Percentiles rank a stretch among this genome's conserved stretches.
These are phyloP conservation scores for Dinoponera quadriceps DNA, from an alignment of 1,140 invertebrate species.

Conservation along the genomic window DNA sequence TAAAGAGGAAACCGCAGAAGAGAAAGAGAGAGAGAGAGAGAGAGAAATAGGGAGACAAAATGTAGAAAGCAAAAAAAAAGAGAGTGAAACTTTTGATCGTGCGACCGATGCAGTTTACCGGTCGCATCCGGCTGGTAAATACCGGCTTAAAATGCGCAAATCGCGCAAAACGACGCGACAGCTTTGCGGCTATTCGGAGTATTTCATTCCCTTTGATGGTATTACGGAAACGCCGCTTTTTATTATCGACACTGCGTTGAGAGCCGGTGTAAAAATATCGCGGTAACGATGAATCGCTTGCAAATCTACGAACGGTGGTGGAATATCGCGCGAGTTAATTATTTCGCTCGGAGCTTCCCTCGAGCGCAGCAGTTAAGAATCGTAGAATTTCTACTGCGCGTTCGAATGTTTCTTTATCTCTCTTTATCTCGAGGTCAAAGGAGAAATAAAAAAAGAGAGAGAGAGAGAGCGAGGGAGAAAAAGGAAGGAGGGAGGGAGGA, in stretches of 20 bases:
- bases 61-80: too few species aligned
- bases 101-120: neutral
- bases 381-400: conserved; percentile 22
- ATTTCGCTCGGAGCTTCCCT: neutral
- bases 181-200: neutral
- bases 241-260: too few species aligned
- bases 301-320: neutral
- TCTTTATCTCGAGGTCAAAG: conserved; percentile 41
- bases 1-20: neutral
- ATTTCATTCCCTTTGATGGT: neutral
- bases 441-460: conserved; percentile 2
- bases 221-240: conserved; percentile 2
- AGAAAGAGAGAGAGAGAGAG: too few species aligned
- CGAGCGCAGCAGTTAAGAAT: neutral
- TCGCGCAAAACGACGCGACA: neutral
- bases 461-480: too few species aligned
- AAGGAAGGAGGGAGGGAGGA: neutral
- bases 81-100: neutral
- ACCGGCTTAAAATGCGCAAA: neutral
- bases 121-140: too few species aligned
- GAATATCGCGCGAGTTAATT: conserved; percentile 34
- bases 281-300: neutral
- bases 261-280: conserved; percentile 4
- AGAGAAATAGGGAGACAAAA: too few species aligned
- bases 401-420: conserved; percentile 44